Conservation (phyloP, 2,113 vertebrate genomes). For the Phaethornis superciliosus region DNA sequence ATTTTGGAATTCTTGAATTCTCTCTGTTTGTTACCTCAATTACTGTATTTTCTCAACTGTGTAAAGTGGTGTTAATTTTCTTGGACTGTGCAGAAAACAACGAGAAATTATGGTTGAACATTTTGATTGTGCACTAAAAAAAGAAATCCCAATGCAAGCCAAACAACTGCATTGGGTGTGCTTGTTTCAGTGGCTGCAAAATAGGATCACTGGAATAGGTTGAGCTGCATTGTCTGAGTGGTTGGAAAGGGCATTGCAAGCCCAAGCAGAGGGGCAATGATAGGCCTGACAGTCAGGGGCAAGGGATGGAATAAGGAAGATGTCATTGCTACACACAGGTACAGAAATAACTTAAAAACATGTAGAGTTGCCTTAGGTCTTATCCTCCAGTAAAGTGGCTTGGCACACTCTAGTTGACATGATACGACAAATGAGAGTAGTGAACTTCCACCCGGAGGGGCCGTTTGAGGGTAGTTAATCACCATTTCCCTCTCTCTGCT, state of each 20-base stretch:
- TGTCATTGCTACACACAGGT: not conserved
- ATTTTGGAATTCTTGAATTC: not conserved
- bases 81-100: not conserved
- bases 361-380: not conserved
- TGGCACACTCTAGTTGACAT: not conserved
- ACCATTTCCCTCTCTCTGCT: not conserved
- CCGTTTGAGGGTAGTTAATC: not conserved
- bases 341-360: not conserved
- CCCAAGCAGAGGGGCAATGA: not conserved
- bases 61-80: not conserved
- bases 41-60: not conserved
- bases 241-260: not conserved
- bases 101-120: not conserved
- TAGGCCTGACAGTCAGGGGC: not conserved
- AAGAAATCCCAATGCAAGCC: not conserved
- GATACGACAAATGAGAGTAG: not conserved
- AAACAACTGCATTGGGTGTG: not conserved
- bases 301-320: rapidly evolving
- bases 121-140: not conserved
- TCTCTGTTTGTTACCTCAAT: not conserved
- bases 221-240: not conserved
- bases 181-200: not conserved
- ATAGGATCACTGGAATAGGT: not conserved
- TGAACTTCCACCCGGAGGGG: not conserved
- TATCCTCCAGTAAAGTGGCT: not conserved